Evolutionary conservation across 2,113 vertebrate genomes (phyloP).

Genomic region (Podarcis raffonei): DNA sequence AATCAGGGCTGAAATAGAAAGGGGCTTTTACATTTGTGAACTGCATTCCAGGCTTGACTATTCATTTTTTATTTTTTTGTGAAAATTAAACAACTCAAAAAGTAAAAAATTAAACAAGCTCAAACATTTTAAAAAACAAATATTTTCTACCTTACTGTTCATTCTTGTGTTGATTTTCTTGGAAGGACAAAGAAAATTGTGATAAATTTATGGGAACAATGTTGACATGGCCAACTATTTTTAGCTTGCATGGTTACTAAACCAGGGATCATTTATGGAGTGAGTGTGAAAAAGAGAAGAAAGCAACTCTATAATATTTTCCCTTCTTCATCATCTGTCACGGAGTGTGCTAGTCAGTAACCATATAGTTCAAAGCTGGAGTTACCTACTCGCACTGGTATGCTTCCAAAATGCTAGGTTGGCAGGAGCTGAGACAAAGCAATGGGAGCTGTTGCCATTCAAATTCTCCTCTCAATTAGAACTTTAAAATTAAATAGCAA

Average conservation of each 20-base stretch:
- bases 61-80: background rate
- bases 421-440: too few species aligned
- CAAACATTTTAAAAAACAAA: background rate
- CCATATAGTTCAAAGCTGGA: too few species aligned
- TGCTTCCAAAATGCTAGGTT: too few species aligned
- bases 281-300: background rate
- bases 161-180: background rate
- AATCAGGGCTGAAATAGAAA: conserved; percentile 51
- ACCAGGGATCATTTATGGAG: background rate
- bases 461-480: background rate
- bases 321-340: background rate
- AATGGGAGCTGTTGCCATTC: too few species aligned
- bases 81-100: too few species aligned
- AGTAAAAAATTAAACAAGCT: background rate
- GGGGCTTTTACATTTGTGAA: conserved; percentile 35
- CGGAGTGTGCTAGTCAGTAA: too few species aligned
- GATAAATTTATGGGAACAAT: background rate
- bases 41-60: background rate
- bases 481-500: background rate
- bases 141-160: background rate
- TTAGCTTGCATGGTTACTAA: background rate
- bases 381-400: too few species aligned
- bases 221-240: background rate
- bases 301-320: background rate
- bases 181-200: background rate